phyloP scores from a whole-genome alignment of 2,797 vertebrate species.

The Sebastes taczanowskii region DNA sequence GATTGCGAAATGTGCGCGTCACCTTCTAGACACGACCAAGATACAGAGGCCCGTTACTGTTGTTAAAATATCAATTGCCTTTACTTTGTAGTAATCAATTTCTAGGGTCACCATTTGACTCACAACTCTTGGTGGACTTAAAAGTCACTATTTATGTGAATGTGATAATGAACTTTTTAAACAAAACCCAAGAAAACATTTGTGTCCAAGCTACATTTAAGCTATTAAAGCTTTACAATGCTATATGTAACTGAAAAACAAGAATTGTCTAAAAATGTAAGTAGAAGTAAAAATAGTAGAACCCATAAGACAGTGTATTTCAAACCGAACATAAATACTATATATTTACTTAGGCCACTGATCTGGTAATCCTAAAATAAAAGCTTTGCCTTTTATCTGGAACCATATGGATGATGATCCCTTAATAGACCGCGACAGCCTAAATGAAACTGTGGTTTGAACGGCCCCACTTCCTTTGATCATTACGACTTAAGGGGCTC shows the following conservation, averaged over 20 bases:
- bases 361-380: conserved; percentile 22
- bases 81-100: not conserved
- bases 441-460: conserved; percentile 60
- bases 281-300: not conserved
- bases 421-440: conserved; percentile 58
- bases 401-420: conserved; percentile 45
- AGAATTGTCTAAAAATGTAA: not conserved
- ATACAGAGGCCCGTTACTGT: not conserved
- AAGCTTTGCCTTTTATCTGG: conserved; percentile 49
- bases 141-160: not conserved
- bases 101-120: not conserved
- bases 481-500: conserved; percentile 47
- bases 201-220: not conserved
- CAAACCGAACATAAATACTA: not conserved
- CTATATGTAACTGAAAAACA: not conserved
- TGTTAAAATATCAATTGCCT: not conserved
- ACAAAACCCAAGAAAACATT: not conserved
- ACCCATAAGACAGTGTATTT: not conserved
- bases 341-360: conserved; percentile 6
- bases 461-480: conserved; percentile 62
- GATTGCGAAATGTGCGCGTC: no score
- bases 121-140: not conserved
- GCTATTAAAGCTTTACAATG: not conserved
- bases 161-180: not conserved
- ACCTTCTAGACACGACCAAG: no score